A percentile compares a stretch with the other conserved stretches of the same genome.
These are phyloP conservation scores for Drosophila sucinea DNA, from an alignment of 1,140 invertebrate genomes.

Conservation along the genomic window DNA sequence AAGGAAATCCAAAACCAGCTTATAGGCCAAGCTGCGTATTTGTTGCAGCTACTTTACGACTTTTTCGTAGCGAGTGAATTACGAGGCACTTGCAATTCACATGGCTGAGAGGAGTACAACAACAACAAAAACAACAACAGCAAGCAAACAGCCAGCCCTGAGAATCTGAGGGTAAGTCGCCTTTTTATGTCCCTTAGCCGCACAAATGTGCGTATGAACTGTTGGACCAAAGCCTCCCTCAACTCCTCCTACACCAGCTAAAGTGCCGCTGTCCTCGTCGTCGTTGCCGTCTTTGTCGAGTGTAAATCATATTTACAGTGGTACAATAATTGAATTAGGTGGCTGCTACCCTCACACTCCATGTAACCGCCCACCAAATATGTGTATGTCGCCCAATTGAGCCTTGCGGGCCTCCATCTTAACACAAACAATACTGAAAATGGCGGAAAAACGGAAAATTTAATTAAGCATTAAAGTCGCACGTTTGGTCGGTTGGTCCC, in stretches of 20 bases:
- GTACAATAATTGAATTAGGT: constrained; percentile 72
- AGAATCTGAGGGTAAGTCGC: constrained; percentile 50
- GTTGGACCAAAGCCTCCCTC: constrained; percentile 27
- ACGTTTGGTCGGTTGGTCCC: constrained; percentile 35
- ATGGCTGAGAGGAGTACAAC: constrained; percentile 26
- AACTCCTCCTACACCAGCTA: constrained; percentile 9
- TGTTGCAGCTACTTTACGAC: constrained; percentile 50
- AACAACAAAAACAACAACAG: neutral
- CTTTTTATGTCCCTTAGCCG: constrained; percentile 67
- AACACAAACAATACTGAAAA: constrained; percentile 13
- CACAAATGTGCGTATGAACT: constrained; percentile 67
- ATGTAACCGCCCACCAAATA: neutral
- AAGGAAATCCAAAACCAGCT: constrained; percentile 44
- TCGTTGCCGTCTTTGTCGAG: constrained; percentile 25
- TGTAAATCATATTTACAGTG: constrained; percentile 77
- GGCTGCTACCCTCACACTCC: constrained; percentile 28
- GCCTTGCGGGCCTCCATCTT: neutral
- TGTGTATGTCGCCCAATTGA: neutral
- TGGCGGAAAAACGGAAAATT: constrained; percentile 43
- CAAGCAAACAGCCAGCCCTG: constrained; percentile 7
- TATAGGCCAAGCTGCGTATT: constrained; percentile 44
- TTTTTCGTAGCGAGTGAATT: constrained; percentile 28
- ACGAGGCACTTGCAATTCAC: constrained; percentile 44
- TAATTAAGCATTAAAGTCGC: constrained; percentile 47
- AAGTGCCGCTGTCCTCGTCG: constrained; percentile 17